Evolutionary conservation across 2,797 vertebrate genomes (phyloP), one percentile per base, ranked within the genome.

Genomic region (Notamacropus eugenii): DNA sequence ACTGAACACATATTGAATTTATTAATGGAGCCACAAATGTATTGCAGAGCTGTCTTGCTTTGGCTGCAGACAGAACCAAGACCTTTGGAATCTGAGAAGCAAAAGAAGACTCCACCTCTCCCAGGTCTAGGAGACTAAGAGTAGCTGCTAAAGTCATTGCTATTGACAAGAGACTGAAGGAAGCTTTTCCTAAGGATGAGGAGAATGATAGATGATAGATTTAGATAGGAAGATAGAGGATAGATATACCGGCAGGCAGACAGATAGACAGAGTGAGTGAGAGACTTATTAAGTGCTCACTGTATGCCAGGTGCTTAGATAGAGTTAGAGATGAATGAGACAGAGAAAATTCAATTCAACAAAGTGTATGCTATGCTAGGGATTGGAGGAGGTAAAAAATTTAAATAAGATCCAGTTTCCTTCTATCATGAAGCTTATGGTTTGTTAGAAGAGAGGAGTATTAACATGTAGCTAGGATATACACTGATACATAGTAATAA

Each of bases 1-100:
- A 52, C 59, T 92, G 34, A 74, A 93, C 82, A 34, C n/a, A 92
- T 94, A 92, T 95, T 91, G 90, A 16, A 90, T 67, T 97, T 93
- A 62, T 94, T 94, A 91, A 90, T 57, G 31, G 40, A 62, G 27
- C 58, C 96, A 95, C 93, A 93, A 91, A 93, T 92, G 93, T 54
- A 93, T 56, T 91, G 24, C 46, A 52, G 74, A 29, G 54, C 5
- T 29, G 28, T 91, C 91, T 90, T 92, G 95, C 55, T 54, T 96
- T 93, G 22, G 0, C 74, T 93, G 28, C 92, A 93, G 94, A 59
- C 59, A 92, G 90, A 34, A 94, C 62, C 34, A 54, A 87, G 50
- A 57, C 96, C 40, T 50, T 92, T 91, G 24, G 91, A 92, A 95
- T 56, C 31, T 2, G 9, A 55, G 0, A 29, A 91, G 46, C 92